A percentile compares a stretch with the other conserved stretches of the same genome.
These are phyloP conservation scores for Tachycineta bicolor DNA, from an alignment of 2,113 vertebrate genomes.

Conservation along the genomic window DNA sequence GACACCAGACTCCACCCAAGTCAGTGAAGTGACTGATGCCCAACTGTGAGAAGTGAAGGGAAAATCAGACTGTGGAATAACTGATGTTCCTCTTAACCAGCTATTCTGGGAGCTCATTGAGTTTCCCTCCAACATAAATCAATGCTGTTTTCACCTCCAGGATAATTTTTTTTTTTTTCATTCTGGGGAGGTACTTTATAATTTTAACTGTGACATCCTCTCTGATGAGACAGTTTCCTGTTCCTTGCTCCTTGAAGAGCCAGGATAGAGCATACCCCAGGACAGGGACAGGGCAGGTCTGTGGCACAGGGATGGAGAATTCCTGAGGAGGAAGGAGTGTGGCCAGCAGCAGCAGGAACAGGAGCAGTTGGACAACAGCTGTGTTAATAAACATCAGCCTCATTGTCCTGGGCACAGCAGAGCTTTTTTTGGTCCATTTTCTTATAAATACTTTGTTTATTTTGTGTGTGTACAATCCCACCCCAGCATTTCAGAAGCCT, in stretches of 20 bases:
- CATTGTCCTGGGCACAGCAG: slow-evolving; percentile 17
- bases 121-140: neutral
- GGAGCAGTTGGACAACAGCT: neutral
- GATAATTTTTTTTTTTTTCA: no score
- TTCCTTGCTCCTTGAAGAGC: neutral
- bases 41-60: neutral
- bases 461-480: slow-evolving; percentile 54
- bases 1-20: neutral
- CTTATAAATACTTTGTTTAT: slow-evolving; percentile 37
- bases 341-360: neutral
- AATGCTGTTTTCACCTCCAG: neutral
- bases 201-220: neutral
- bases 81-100: neutral
- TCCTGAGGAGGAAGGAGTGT: neutral
- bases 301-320: neutral
- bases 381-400: slow-evolving; percentile 54
- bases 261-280: neutral
- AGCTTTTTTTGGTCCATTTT: neutral
- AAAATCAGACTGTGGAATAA: neutral
- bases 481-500: slow-evolving; percentile 68
- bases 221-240: neutral
- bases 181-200: neutral
- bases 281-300: neutral
- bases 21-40: neutral
- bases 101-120: neutral